phyloP scores from a whole-genome alignment of 1,140 invertebrate genomes.

The Anastrepha ludens region DNA sequence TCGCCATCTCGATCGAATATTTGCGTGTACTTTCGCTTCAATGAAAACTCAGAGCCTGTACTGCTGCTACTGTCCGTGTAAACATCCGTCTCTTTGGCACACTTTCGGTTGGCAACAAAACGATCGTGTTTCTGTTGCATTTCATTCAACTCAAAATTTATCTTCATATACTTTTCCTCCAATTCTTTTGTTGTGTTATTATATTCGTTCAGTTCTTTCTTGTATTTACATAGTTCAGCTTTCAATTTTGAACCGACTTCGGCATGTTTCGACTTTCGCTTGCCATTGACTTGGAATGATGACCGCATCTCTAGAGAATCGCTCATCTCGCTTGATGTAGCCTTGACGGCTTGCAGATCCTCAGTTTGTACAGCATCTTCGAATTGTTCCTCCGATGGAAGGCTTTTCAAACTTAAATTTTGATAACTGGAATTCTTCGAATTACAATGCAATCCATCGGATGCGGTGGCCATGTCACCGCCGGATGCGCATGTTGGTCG shows the following conservation, averaged over 20 bases:
- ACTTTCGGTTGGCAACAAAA: constrained; percentile 59
- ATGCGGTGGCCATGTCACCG: constrained; percentile 46
- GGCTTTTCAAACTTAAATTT: constrained; percentile 52
- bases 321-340: constrained; percentile 20
- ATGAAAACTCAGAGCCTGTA: constrained; percentile 58
- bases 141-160: constrained; percentile 67
- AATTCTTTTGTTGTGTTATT: constrained; percentile 69
- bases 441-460: constrained; percentile 51
- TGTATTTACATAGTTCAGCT: constrained; percentile 66
- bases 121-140: constrained; percentile 69
- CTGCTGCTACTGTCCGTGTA: constrained; percentile 58
- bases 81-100: constrained; percentile 33
- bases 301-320: constrained; percentile 1
- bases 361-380: constrained; percentile 41
- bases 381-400: constrained; percentile 44
- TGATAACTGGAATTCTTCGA: constrained; percentile 54
- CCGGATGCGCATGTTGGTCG: constrained; percentile 48
- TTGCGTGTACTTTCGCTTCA: constrained; percentile 56
- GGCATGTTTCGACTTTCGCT: constrained; percentile 52
- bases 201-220: constrained; percentile 69
- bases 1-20: constrained; percentile 62
- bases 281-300: constrained; percentile 4
- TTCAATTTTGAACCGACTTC: constrained; percentile 66
- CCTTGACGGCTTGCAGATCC: constrained; percentile 11
- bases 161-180: constrained; percentile 70